These are phyloP conservation scores for Drosophila sturtevanti DNA, from an alignment of 1,140 invertebrate genomes.

Conservation along the genomic window DNA sequence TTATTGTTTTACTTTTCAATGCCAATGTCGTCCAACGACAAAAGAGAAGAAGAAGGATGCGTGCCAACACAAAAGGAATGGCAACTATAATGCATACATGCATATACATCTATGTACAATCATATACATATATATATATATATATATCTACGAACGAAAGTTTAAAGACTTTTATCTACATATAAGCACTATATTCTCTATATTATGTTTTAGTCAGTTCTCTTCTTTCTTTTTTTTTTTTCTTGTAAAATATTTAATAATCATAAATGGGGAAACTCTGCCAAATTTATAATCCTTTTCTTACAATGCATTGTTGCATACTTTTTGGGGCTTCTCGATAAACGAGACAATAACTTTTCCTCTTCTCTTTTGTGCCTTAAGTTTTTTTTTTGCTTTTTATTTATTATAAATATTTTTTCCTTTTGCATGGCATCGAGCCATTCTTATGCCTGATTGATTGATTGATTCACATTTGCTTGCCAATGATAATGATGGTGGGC, in stretches of 20 bases:
- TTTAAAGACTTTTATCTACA: neutral
- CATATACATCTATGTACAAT: neutral
- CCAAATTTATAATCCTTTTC: neutral
- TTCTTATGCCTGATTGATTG: constrained; percentile 15
- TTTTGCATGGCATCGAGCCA: neutral
- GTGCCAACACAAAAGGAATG: constrained; percentile 1
- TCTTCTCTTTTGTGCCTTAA: neutral
- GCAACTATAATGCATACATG: neutral
- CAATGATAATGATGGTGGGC: constrained; percentile 25
- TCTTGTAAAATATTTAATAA: no score
- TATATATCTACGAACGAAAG: neutral
- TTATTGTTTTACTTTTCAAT: constrained; percentile 76
- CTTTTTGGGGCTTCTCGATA: neutral
- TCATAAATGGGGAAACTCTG: no score
- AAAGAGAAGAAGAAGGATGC: neutral
- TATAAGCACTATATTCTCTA: neutral
- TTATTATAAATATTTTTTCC: neutral
- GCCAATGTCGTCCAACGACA: constrained; percentile 24
- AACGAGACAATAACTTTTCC: neutral
- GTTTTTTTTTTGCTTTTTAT: neutral
- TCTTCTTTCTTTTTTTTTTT: no score
- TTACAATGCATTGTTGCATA: neutral
- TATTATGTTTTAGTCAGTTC: no score
- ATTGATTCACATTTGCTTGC: constrained; percentile 48
- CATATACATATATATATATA: neutral